These are phyloP conservation scores for Rhinoraja longicauda DNA, from an alignment of 2,797 vertebrate genomes.

Conservation along the genomic window DNA sequence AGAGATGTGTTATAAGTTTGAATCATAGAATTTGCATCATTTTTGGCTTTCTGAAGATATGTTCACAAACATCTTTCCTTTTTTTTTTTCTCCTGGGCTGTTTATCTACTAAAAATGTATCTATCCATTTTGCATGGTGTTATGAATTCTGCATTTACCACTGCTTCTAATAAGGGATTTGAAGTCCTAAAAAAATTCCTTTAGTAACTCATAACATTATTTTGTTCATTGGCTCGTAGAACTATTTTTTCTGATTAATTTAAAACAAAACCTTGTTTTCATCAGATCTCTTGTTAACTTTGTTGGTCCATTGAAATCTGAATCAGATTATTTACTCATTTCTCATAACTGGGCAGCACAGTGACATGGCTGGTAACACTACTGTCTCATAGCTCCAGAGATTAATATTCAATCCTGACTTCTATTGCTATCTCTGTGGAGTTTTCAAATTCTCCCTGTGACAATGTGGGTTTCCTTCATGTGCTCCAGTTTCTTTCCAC, in stretches of 20 bases:
- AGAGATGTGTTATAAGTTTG: background rate
- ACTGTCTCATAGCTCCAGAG: too few relatives aligned
- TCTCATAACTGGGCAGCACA: background rate
- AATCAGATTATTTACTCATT: background rate
- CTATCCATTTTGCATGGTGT: background rate
- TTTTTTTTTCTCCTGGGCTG: background rate
- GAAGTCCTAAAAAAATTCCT: background rate
- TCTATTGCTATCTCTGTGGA: too few relatives aligned
- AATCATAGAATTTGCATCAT: background rate
- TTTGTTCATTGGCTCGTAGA: background rate
- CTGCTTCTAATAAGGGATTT: background rate
- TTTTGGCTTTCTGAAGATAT: background rate
- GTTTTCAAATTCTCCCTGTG: too few relatives aligned
- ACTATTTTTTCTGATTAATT: background rate
- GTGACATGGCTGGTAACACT: too few relatives aligned
- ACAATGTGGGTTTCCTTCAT: too few relatives aligned
- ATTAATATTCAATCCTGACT: too few relatives aligned
- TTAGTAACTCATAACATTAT: background rate
- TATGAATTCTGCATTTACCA: background rate
- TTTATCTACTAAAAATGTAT: background rate
- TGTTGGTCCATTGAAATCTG: background rate
- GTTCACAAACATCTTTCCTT: background rate
- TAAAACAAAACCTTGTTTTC: background rate
- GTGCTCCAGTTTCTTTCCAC: too few relatives aligned
- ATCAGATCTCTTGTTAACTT: background rate